Conservation (phyloP, 1,140 invertebrate species). For the Matsumurasca onukii region DNA sequence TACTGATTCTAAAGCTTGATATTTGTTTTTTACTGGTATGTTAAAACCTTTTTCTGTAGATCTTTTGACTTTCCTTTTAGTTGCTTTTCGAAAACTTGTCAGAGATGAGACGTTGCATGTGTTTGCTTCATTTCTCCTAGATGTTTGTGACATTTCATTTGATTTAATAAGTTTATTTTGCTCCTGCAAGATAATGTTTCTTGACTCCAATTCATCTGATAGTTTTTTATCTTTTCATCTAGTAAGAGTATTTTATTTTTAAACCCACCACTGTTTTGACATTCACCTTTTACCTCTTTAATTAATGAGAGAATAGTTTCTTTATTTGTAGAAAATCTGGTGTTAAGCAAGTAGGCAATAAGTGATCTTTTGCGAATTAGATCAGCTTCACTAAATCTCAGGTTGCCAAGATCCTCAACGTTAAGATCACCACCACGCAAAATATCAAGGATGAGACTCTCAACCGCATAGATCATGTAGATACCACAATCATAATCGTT, state of each 20-base stretch:
- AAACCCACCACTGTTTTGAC: background rate
- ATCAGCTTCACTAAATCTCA: background rate
- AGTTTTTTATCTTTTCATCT: background rate
- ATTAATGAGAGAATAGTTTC: background rate
- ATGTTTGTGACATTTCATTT: background rate
- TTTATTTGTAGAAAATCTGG: background rate
- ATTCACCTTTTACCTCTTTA: background rate
- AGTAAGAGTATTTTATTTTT: background rate
- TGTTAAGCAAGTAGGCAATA: background rate
- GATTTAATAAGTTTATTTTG: background rate
- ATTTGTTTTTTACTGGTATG: background rate
- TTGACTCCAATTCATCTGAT: background rate
- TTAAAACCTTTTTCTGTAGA: background rate
- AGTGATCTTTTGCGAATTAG: background rate
- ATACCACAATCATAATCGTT: background rate
- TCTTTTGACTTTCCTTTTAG: background rate
- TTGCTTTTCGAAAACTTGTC: background rate
- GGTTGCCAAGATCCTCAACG: background rate
- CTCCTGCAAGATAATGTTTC: too few relatives aligned
- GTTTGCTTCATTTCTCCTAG: background rate
- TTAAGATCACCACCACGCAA: background rate
- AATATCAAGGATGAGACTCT: background rate
- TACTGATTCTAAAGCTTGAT: too few relatives aligned
- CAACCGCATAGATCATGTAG: background rate
- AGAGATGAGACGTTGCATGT: too few relatives aligned